A percentile compares a stretch with the other conserved stretches of the same genome.
These are phyloP conservation scores for Gymnoscelis rufifasciata DNA, from an alignment of 2,888 invertebrate species.

Conservation along the genomic window DNA sequence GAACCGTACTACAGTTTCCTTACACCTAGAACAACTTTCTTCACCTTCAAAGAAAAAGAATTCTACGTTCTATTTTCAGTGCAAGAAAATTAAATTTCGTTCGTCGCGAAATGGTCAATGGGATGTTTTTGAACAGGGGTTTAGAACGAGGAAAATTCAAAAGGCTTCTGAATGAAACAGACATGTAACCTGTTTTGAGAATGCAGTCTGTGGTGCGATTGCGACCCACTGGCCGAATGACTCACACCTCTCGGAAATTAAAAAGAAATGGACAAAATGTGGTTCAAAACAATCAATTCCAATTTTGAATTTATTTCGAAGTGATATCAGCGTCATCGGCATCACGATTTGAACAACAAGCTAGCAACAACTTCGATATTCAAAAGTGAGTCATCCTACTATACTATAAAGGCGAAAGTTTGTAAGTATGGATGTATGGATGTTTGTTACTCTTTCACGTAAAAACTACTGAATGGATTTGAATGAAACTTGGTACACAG, in stretches of 20 bases:
- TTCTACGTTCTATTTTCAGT: constrained; percentile 1
- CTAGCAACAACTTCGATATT: too few species aligned
- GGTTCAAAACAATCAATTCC: background rate
- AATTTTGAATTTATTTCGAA: background rate
- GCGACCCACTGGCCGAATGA: constrained; percentile 63
- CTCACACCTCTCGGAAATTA: constrained; percentile 35
- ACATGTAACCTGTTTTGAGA: constrained; percentile 47
- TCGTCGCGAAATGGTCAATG: background rate
- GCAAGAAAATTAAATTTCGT: constrained; percentile 3
- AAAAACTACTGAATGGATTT: too few species aligned
- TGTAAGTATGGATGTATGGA: too few species aligned
- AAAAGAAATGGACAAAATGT: constrained; percentile 16
- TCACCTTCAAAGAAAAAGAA: background rate
- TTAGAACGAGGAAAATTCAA: constrained; percentile 26
- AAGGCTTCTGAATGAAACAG: constrained; percentile 26
- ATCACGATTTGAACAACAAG: too few species aligned
- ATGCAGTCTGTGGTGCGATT: constrained; percentile 40
- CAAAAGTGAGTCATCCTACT: too few species aligned
- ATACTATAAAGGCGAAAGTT: too few species aligned
- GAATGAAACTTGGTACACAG: too few species aligned
- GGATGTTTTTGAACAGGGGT: constrained; percentile 10
- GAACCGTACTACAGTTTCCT: constrained; percentile 39
- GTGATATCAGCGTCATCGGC: background rate
- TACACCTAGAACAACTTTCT: background rate
- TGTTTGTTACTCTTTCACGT: too few species aligned